phyloP scores from a whole-genome alignment of 2,113 vertebrate genomes.

The Vanacampus margaritifer region DNA sequence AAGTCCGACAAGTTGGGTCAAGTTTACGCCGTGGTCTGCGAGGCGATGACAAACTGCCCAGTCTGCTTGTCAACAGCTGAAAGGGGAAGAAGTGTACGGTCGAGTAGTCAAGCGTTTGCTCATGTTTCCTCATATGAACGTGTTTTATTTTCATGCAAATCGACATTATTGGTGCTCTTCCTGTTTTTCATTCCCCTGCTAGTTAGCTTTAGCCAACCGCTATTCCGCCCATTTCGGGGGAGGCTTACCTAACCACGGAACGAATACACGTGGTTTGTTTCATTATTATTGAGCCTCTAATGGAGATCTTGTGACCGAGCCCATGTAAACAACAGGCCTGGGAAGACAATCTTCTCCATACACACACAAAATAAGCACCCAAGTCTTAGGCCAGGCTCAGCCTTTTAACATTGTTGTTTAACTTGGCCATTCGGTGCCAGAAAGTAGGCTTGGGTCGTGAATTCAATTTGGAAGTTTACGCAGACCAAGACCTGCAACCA shows the following conservation, averaged over 20 bases:
- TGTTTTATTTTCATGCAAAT: background rate
- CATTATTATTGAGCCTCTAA: slow-evolving; percentile 60
- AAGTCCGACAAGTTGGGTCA: background rate
- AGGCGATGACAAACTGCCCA: background rate
- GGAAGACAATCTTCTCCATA: background rate
- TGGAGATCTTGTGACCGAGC: slow-evolving; percentile 60
- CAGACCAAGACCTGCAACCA: background rate
- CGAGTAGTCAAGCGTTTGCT: background rate
- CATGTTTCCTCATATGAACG: background rate
- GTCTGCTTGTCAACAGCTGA: background rate
- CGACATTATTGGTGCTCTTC: slow-evolving; percentile 1
- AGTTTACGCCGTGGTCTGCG: background rate
- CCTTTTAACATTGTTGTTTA: background rate
- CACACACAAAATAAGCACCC: background rate
- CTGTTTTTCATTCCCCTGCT: slow-evolving; percentile 6
- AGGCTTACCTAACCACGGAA: slow-evolving; percentile 36
- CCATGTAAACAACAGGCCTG: slow-evolving; percentile 44
- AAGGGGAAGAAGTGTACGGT: background rate
- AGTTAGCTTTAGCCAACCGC: slow-evolving; percentile 21
- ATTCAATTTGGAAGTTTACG: background rate
- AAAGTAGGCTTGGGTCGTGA: background rate
- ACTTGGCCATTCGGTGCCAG: background rate
- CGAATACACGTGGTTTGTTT: slow-evolving; percentile 60
- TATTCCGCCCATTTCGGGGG: slow-evolving; percentile 37
- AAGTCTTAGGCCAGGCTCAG: too few species aligned